A percentile compares a stretch with the other conserved stretches of the same genome.
phyloP scores from a whole-genome alignment of 2,113 vertebrate genomes.

The Podiceps cristatus region DNA sequence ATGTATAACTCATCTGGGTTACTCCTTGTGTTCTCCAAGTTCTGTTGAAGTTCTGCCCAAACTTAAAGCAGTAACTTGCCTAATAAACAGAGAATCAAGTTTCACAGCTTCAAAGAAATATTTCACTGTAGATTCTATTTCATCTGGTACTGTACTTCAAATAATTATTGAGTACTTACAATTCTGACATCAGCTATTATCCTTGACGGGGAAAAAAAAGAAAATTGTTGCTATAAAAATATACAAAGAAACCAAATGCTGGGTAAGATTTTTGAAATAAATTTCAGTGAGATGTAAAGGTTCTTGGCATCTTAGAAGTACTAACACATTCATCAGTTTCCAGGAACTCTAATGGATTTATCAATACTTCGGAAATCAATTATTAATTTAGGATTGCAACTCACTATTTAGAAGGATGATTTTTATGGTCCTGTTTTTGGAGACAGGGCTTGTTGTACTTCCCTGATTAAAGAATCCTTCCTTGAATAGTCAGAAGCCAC shows the following conservation, averaged over 20 bases:
- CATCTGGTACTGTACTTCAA: not conserved
- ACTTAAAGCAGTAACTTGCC: not conserved
- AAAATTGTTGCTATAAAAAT: not conserved
- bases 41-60: not conserved
- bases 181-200: slow-evolving; percentile 8
- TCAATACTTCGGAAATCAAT: not conserved
- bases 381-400: not conserved
- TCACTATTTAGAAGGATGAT: not conserved
- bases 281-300: not conserved
- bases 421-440: not conserved
- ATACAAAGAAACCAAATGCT: not conserved
- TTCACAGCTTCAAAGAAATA: slow-evolving; percentile 18
- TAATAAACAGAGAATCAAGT: slow-evolving; percentile 24
- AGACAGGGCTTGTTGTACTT: not conserved
- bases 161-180: slow-evolving; percentile 18
- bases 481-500: not conserved
- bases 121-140: slow-evolving; percentile 31
- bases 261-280: not conserved
- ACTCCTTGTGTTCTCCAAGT: not conserved
- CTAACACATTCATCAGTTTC: not conserved
- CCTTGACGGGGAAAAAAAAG: not conserved
- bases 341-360: not conserved
- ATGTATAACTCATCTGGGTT: not conserved
- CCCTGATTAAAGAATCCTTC: not conserved
- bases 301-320: not conserved